Conservation (phyloP, 2,113 vertebrate genomes). For the Chlamydotis undulata region DNA sequence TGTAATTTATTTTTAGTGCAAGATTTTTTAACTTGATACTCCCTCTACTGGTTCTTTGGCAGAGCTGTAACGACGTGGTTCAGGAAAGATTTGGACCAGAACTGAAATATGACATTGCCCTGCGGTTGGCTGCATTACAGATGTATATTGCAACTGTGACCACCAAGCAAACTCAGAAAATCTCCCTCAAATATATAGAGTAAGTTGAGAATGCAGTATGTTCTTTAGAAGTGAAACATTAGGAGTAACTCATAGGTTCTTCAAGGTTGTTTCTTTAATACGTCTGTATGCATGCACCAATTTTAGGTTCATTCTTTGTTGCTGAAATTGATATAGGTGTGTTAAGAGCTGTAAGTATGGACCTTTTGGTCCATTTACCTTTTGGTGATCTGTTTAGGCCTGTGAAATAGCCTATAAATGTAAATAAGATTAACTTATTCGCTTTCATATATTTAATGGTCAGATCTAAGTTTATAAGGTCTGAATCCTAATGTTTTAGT, state of each 20-base stretch:
- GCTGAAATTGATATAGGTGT: background rate
- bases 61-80: slow-evolving; percentile 98
- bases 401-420: background rate
- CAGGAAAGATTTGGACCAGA: slow-evolving; percentile 95
- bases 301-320: background rate
- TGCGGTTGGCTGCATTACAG: slow-evolving; percentile 92
- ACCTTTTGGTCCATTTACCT: background rate
- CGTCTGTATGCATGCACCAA: background rate
- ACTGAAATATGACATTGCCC: slow-evolving; percentile 94
- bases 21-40: slow-evolving; percentile 57
- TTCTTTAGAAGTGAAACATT: background rate
- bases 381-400: background rate
- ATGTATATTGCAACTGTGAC: slow-evolving; percentile 97
- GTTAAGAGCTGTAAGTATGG: background rate
- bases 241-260: background rate
- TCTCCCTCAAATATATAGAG: slow-evolving; percentile 98
- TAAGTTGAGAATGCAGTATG: slow-evolving; percentile 75
- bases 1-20: background rate
- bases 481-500: background rate
- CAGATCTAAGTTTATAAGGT: background rate
- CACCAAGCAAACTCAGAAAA: slow-evolving; percentile 96
- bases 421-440: background rate
- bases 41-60: slow-evolving; percentile 79
- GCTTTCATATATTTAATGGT: background rate
- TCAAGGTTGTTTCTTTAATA: background rate